These are phyloP conservation scores for Lipotes vexillifer DNA, from an alignment of 2,113 vertebrate genomes.

Conservation along the genomic window DNA sequence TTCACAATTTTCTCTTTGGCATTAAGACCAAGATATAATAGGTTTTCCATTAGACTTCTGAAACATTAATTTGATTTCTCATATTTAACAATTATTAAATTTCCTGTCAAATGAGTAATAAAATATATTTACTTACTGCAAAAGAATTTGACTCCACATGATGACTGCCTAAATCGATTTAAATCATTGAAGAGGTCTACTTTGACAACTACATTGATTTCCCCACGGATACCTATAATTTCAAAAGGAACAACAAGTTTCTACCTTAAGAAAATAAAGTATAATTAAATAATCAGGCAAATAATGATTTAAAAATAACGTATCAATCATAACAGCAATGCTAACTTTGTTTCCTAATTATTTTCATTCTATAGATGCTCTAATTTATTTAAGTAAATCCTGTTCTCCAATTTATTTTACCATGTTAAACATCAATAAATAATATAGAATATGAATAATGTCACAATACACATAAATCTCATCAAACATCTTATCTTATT, in stretches of 20 bases:
- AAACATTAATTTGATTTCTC: constrained; percentile 5
- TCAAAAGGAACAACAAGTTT: constrained; percentile 51
- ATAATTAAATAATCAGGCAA: constrained; percentile 8
- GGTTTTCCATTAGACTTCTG: not conserved
- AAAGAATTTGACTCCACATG: constrained; percentile 98
- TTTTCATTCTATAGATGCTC: not conserved
- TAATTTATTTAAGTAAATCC: constrained; percentile 5
- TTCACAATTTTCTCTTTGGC: not conserved
- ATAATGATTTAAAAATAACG: not conserved
- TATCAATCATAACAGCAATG: not conserved
- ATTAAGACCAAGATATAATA: not conserved
- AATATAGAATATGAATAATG: not conserved
- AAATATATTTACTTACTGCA: constrained; percentile 89
- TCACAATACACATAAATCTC: not conserved
- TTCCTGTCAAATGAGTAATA: constrained; percentile 3
- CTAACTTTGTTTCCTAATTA: not conserved
- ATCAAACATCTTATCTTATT: not conserved
- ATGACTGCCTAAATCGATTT: constrained; percentile 98
- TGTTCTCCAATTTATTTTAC: constrained; percentile 1
- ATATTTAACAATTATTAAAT: constrained; percentile 25
- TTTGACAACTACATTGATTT: constrained; percentile 97
- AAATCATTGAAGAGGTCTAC: constrained; percentile 99
- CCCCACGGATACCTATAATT: constrained; percentile 92
- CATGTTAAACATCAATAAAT: not conserved
- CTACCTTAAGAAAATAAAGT: not conserved